Percentiles rank a stretch among this genome's conserved stretches.
These are phyloP conservation scores for Forbesichthys papilliferus DNA, from an alignment of 2,113 vertebrate genomes.

Conservation along the genomic window DNA sequence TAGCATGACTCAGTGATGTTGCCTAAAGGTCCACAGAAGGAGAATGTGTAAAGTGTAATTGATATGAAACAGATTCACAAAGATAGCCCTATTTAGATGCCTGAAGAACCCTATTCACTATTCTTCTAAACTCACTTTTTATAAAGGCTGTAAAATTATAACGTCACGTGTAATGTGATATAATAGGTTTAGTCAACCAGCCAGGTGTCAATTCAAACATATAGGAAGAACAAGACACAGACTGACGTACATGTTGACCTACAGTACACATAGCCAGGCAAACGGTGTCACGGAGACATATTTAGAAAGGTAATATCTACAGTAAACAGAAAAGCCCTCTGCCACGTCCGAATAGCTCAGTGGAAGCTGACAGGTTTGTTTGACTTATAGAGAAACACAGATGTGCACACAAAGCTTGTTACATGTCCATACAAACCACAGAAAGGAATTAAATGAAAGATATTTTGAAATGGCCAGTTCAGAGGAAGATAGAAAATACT, in stretches of 20 bases:
- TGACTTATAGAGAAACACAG: neutral
- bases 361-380: neutral
- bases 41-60: constrained; percentile 9
- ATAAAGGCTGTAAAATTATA: neutral
- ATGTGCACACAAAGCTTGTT: neutral
- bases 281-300: neutral
- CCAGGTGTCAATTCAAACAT: constrained; percentile 3
- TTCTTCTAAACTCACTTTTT: neutral
- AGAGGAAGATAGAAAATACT: neutral
- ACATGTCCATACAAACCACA: too few species aligned
- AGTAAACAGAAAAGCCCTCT: neutral
- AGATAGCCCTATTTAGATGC: neutral
- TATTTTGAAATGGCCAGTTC: neutral
- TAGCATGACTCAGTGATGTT: constrained; percentile 32
- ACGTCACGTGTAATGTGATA: neutral
- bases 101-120: neutral
- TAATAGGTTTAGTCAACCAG: neutral
- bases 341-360: neutral
- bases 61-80: constrained; percentile 6
- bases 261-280: constrained; percentile 12
- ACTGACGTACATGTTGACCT: too few species aligned
- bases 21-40: constrained; percentile 9
- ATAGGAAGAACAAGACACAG: neutral
- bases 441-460: neutral
- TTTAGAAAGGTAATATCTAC: constrained; percentile 16